Conservation (phyloP, 2,113 vertebrate genomes). For the Pelecanus crispus region DNA sequence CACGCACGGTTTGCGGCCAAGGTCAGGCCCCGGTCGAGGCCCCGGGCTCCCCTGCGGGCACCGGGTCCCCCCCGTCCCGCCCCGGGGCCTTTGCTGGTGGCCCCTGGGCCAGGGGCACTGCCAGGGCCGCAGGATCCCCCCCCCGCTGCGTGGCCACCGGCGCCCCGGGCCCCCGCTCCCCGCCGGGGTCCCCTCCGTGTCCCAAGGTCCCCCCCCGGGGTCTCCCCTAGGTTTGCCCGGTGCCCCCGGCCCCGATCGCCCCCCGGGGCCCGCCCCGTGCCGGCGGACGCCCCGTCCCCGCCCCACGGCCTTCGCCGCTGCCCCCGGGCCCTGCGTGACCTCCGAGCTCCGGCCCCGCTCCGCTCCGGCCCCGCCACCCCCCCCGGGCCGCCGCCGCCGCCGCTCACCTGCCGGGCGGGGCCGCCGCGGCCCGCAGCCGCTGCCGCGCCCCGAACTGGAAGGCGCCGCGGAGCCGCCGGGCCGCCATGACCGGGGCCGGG, state of each 20-base stretch:
- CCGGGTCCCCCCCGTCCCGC: no score
- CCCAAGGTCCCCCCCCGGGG: not conserved
- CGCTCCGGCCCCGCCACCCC: not conserved
- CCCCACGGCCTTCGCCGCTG: not conserved
- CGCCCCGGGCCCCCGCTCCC: no score
- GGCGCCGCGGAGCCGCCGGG: conserved; percentile 21
- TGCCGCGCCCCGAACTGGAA: not conserved
- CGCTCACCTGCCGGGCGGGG: not conserved
- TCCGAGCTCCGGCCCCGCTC: not conserved
- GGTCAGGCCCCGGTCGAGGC: not conserved
- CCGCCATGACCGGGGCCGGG: conserved; percentile 34
- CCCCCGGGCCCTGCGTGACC: not conserved
- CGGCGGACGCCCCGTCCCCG: not conserved
- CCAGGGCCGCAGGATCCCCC: not conserved
- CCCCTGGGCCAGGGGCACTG: not conserved
- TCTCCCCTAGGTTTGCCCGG: not conserved
- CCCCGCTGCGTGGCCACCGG: not conserved
- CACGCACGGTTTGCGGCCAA: not conserved
- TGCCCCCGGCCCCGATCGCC: not conserved
- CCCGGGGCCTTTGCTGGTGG: no score
- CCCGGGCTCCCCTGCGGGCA: not conserved
- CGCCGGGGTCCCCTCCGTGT: not conserved
- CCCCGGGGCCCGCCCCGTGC: not conserved
- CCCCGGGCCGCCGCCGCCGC: not conserved
- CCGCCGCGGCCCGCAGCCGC: not conserved